A percentile compares a stretch with the other conserved stretches of the same genome.
Conservation (phyloP, 2,113 vertebrate species). For the Okapia johnstoni region DNA sequence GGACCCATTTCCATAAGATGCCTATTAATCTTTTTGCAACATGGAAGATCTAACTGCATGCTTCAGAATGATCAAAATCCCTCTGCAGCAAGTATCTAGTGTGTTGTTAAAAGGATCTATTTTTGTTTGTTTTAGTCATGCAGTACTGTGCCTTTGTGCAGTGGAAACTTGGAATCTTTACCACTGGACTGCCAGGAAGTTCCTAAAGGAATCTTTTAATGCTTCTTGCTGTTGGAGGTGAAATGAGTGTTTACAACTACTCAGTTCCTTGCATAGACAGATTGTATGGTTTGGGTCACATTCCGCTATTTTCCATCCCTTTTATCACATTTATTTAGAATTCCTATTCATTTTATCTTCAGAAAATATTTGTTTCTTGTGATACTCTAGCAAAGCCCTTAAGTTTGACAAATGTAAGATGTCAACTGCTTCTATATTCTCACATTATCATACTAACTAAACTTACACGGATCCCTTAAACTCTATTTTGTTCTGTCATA, state of each 20-base stretch:
- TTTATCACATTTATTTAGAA: neutral
- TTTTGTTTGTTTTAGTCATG: neutral
- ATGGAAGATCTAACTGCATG: neutral
- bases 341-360: neutral
- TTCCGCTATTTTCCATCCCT: neutral
- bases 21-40: neutral
- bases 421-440: neutral
- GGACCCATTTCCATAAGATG: neutral
- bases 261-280: neutral
- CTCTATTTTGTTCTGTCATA: neutral
- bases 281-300: neutral
- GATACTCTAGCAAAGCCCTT: neutral
- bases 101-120: neutral
- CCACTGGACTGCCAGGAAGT: neutral
- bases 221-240: neutral
- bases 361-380: neutral
- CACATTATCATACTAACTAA: neutral
- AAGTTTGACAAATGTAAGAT: neutral
- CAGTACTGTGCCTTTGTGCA: neutral
- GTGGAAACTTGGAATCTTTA: neutral
- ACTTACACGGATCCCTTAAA: neutral
- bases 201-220: neutral
- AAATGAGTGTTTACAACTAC: neutral
- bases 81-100: neutral
- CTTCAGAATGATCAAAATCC: neutral